These are phyloP conservation scores for Serinus canaria DNA, from an alignment of 2,113 vertebrate genomes.

Conservation along the genomic window DNA sequence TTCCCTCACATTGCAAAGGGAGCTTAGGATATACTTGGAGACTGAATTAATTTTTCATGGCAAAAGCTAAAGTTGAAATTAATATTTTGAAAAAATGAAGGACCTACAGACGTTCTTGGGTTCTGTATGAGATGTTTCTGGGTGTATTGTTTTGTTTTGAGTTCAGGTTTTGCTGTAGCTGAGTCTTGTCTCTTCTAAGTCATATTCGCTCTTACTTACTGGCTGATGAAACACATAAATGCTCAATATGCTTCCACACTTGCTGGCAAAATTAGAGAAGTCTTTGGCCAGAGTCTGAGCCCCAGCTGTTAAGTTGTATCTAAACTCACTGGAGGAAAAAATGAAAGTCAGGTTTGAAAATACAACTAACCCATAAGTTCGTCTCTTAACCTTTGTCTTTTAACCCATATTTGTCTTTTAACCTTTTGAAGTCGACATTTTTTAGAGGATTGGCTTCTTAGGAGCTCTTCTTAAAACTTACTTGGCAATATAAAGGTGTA, in stretches of 20 bases:
- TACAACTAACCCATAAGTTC: background rate
- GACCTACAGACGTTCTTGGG: background rate
- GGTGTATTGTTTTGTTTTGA: background rate
- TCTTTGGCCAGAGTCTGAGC: background rate
- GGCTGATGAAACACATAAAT: background rate
- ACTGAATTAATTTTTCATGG: background rate
- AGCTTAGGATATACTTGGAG: background rate
- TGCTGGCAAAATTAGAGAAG: background rate
- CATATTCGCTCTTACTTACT: background rate
- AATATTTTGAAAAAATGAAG: background rate
- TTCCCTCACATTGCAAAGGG: background rate
- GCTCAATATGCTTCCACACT: background rate
- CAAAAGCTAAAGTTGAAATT: background rate
- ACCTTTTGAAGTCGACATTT: background rate
- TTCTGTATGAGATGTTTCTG: background rate
- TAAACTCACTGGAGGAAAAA: background rate
- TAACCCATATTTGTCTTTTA: background rate
- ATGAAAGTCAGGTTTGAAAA: background rate
- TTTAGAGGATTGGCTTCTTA: background rate
- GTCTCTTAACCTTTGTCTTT: too few species aligned
- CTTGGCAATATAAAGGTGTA: background rate
- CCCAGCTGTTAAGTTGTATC: background rate
- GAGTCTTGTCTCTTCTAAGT: background rate
- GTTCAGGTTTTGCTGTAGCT: background rate
- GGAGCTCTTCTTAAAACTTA: background rate